Evolutionary conservation across 1,140 invertebrate species (phyloP).

Genomic region (Holotrichia oblita): DNA sequence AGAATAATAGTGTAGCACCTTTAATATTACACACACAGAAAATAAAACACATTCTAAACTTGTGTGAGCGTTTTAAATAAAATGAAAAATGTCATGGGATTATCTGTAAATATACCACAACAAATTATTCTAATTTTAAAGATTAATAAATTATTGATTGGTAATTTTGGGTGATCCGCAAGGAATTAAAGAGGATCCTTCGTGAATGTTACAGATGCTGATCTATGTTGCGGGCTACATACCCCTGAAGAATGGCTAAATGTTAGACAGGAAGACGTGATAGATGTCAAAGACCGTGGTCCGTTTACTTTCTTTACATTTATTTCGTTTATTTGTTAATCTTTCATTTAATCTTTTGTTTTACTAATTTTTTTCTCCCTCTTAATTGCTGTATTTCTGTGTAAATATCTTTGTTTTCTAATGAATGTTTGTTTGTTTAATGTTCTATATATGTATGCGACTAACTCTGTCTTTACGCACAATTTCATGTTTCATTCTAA

Average conservation of each 20-base stretch:
- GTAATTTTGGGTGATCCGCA: no score
- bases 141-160: neutral
- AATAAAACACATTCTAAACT: no score
- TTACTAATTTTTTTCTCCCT: neutral
- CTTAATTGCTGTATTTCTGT: neutral
- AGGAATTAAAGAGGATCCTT: no score
- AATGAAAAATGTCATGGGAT: no score
- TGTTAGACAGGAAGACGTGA: slow-evolving; percentile 52
- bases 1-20: no score
- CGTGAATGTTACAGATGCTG: slow-evolving; percentile 79
- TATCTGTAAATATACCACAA: no score
- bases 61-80: no score
- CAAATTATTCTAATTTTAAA: neutral
- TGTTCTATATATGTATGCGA: no score
- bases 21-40: no score
- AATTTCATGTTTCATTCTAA: no score
- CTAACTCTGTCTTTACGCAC: no score
- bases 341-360: slow-evolving; percentile 29
- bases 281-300: slow-evolving; percentile 57
- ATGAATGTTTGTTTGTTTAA: neutral
- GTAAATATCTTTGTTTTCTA: neutral
- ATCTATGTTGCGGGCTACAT: slow-evolving; percentile 84
- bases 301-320: slow-evolving; percentile 50
- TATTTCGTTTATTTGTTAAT: slow-evolving; percentile 33
- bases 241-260: slow-evolving; percentile 73